Percentiles rank a stretch among this genome's conserved stretches.
phyloP scores from a whole-genome alignment of 2,888 invertebrate species.

The Synergus japonicus region DNA sequence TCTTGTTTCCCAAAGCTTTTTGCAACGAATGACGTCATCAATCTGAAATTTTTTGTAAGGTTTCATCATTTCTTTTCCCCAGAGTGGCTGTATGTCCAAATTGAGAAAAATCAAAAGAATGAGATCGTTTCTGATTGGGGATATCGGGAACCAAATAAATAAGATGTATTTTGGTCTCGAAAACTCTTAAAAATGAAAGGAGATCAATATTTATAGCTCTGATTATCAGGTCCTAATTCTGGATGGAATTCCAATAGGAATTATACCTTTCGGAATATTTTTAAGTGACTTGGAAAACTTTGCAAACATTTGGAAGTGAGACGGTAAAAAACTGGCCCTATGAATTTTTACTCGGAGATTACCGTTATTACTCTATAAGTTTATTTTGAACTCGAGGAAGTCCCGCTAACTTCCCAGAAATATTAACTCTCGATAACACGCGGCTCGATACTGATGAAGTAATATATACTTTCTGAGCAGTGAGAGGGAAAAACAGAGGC shows the following conservation, averaged over 20 bases:
- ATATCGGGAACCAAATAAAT: background rate
- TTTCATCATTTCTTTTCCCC: background rate
- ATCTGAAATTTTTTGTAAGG: too few species aligned
- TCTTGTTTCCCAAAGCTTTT: too few species aligned
- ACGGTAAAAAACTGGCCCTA: slow-evolving; percentile 32
- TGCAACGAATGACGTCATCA: too few species aligned
- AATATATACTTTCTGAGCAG: slow-evolving; percentile 32
- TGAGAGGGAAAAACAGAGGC: slow-evolving; percentile 43
- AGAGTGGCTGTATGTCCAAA: too few species aligned
- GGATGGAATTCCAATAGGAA: too few species aligned
- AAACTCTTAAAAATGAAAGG: too few species aligned
- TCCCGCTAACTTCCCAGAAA: slow-evolving; percentile 74
- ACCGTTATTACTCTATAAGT: slow-evolving; percentile 47
- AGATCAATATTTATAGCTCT: too few species aligned
- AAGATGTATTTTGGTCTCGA: background rate
- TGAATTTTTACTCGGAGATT: slow-evolving; percentile 28
- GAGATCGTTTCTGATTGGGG: too few species aligned
- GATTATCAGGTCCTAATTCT: too few species aligned
- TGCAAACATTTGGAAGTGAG: slow-evolving; percentile 7
- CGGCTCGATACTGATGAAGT: slow-evolving; percentile 44
- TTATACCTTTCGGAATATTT: background rate
- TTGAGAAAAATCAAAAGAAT: too few species aligned
- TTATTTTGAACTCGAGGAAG: slow-evolving; percentile 42
- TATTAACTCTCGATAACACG: slow-evolving; percentile 63
- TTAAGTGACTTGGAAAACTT: background rate